These are phyloP conservation scores for Pyralis farinalis DNA, from an alignment of 2,888 invertebrate genomes.

Conservation along the genomic window DNA sequence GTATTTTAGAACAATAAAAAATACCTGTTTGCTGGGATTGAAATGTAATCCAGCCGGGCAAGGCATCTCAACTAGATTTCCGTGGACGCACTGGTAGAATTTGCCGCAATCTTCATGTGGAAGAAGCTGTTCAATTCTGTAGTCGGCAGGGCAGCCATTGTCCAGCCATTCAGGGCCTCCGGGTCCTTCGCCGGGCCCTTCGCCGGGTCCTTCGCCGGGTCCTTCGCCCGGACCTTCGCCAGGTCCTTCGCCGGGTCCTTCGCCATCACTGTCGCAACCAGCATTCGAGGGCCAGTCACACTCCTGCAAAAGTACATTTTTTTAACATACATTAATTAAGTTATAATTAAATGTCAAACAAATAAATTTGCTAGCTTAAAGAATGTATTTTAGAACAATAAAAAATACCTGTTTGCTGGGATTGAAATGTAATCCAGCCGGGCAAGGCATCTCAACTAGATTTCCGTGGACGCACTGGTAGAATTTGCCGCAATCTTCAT, in stretches of 20 bases:
- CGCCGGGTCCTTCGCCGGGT: too few relatives aligned
- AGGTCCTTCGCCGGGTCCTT: too few relatives aligned
- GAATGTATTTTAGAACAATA: too few relatives aligned
- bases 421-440: slow-evolving; percentile 30
- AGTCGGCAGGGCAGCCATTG: slow-evolving; percentile 28
- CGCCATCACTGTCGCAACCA: slow-evolving; percentile 16
- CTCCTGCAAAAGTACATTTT: slow-evolving; percentile 20
- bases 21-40: slow-evolving; percentile 32
- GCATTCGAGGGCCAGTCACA: slow-evolving; percentile 29
- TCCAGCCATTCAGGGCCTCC: too few relatives aligned
- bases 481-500: slow-evolving; percentile 31
- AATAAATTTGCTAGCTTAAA: too few relatives aligned
- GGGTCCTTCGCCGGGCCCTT: too few relatives aligned
- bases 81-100: slow-evolving; percentile 31
- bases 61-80: slow-evolving; percentile 17
- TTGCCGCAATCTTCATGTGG: slow-evolving; percentile 30
- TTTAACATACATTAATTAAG: too few relatives aligned
- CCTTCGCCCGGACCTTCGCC: too few relatives aligned
- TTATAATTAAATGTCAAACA: too few relatives aligned
- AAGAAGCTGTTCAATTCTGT: slow-evolving; percentile 20
- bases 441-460: slow-evolving; percentile 23
- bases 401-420: slow-evolving; percentile 27
- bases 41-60: slow-evolving; percentile 32
- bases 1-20: too few relatives aligned
- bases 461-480: slow-evolving; percentile 28